Base-by-base conservation (phyloP, 2,888 invertebrate genomes). In the Plagiodera versicolora region DNA sequence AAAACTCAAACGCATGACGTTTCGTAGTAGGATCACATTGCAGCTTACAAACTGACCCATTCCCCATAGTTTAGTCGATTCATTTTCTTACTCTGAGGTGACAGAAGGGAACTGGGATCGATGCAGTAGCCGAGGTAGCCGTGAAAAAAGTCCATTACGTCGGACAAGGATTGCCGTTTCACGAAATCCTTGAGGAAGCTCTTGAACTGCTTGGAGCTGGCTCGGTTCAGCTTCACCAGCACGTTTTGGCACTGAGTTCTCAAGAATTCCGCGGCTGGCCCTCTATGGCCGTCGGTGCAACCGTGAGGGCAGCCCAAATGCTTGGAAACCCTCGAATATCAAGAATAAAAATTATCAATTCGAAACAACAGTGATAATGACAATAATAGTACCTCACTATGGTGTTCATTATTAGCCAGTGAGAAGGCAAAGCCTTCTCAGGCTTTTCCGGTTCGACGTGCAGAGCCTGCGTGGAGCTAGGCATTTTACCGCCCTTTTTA, bases 281-380 rank as follows among this genome's bases (percentile, higher is more conserved):
- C 92, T 54, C 94, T 80, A 44, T 92, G 88, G 51, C 94, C 94
- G 58, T 92, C 90, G 3, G 87, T 84, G 77, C 98, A 99, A 1
- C 96, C 97, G 79, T 98, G 94, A 0, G 92, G 92, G 78, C 99
- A 99, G 0, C 98, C 98, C 24, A 99, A 82, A 71, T 94, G 93
- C 63, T 91, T 90, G 56, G 96, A 84, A 5, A 95, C 86, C 71
- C 95, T 93, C 67, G 72, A 77, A 67, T 75, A 19, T 61, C n/a
- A n/a, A n/a, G n/a, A n/a, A n/a, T n/a, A n/a, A n/a, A n/a, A n/a
- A n/a, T n/a, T n/a, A n/a, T n/a, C n/a, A n/a, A n/a, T n/a, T n/a
- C n/a, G n/a, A n/a, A n/a, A n/a, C n/a, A n/a, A n/a, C n/a, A n/a
- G n/a, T n/a, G n/a, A n/a, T n/a, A n/a, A n/a, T n/a, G n/a, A n/a